A percentile compares a stretch with the other conserved stretches of the same genome.
phyloP scores from a whole-genome alignment of 2,113 vertebrate genomes.

The Steatornis caripensis region DNA sequence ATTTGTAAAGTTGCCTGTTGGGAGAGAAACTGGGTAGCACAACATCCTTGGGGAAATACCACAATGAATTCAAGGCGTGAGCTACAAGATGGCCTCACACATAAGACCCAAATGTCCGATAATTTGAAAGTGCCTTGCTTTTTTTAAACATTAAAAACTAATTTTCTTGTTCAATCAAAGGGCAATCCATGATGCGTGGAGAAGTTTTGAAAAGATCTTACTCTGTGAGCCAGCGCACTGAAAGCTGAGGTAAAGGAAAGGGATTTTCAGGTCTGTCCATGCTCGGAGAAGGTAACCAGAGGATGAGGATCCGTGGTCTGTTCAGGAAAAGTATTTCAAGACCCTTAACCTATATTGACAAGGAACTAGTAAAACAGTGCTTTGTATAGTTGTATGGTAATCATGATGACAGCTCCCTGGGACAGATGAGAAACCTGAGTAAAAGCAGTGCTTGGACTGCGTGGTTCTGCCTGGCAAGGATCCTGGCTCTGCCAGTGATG shows the following conservation, averaged over 20 bases:
- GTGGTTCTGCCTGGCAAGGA: neutral
- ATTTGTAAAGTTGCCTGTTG: neutral
- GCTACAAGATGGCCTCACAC: neutral
- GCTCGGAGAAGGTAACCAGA: neutral
- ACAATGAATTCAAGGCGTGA: neutral
- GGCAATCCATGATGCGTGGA: no score
- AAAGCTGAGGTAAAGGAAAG: neutral
- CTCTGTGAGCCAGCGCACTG: neutral
- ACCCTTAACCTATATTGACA: neutral
- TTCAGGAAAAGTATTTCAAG: neutral
- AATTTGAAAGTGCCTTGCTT: neutral
- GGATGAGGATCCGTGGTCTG: neutral
- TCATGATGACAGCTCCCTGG: neutral
- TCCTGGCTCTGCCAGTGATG: neutral
- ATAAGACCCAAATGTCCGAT: neutral
- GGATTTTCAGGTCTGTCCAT: neutral
- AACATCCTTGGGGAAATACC: neutral
- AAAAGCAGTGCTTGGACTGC: neutral
- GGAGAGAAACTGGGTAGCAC: neutral
- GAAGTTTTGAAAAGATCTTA: neutral
- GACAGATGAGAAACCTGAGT: fast-evolving
- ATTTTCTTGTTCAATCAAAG: neutral
- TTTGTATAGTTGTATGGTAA: neutral
- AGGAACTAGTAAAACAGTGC: neutral
- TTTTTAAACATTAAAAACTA: neutral